Evolutionary conservation across 2,113 vertebrate genomes (phyloP).

Genomic region (Labeo catla): DNA sequence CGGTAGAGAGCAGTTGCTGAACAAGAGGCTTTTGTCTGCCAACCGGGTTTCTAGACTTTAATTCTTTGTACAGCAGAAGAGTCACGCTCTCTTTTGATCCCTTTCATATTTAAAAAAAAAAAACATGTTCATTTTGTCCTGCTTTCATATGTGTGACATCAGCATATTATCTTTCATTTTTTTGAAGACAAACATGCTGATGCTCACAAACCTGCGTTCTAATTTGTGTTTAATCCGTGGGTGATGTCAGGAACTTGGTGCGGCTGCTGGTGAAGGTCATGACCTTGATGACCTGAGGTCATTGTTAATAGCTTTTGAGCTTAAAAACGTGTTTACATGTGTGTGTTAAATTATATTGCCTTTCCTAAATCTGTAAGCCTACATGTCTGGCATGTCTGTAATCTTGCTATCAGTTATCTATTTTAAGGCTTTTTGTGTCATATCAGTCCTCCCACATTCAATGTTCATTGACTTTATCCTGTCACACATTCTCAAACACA

Average conservation of each 20-base stretch:
- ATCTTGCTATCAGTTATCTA: conserved; percentile 10
- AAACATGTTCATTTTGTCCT: neutral
- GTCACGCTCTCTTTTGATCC: conserved; percentile 18
- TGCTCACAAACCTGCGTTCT: neutral
- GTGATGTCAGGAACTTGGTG: conserved; percentile 13
- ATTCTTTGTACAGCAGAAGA: conserved; percentile 13
- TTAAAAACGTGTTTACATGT: neutral
- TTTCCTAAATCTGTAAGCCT: neutral
- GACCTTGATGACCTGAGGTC: conserved; percentile 32
- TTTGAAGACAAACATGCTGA: neutral
- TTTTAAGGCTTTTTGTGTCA: conserved; percentile 5
- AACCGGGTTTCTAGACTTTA: neutral
- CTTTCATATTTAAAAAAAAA: conserved; percentile 7
- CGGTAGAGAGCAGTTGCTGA: conserved; percentile 16
- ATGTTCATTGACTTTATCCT: conserved; percentile 22
- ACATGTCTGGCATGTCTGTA: neutral
- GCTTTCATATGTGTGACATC: neutral
- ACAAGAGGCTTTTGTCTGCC: conserved; percentile 33
- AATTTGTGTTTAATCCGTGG: neutral
- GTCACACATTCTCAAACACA: conserved; percentile 18
- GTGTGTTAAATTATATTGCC: neutral
- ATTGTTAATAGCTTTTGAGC: neutral
- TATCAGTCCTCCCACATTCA: conserved; percentile 4
- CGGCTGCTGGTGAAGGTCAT: conserved; percentile 20
- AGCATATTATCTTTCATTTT: neutral